Conservation (phyloP, 1,140 invertebrate species). For the Sinonovacula constricta region DNA sequence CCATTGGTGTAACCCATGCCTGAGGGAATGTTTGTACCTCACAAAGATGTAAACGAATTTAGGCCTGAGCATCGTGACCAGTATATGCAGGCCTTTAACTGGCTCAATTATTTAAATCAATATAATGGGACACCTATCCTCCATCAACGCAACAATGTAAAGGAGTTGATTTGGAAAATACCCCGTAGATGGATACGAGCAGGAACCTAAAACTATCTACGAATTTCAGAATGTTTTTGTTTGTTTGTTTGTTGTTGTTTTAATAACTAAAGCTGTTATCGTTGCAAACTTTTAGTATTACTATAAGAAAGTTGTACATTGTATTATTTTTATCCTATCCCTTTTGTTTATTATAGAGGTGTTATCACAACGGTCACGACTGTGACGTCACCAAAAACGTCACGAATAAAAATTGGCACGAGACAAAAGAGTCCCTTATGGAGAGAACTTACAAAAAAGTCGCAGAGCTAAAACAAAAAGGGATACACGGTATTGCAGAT, state of each 20-base stretch:
- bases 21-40: slow-evolving; percentile 7
- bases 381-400: slow-evolving; percentile 24
- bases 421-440: neutral
- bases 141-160: slow-evolving; percentile 11
- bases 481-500: slow-evolving; percentile 37
- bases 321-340: too few relatives aligned
- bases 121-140: slow-evolving; percentile 19
- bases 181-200: slow-evolving; percentile 24
- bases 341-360: slow-evolving; percentile 53
- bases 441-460: neutral
- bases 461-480: neutral
- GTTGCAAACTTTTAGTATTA: too few relatives aligned
- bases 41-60: slow-evolving; percentile 30
- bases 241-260: too few relatives aligned
- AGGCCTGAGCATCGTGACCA: slow-evolving; percentile 38
- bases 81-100: slow-evolving; percentile 20
- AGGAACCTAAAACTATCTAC: too few relatives aligned
- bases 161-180: slow-evolving; percentile 13
- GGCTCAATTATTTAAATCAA: slow-evolving; percentile 38
- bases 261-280: too few relatives aligned
- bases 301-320: too few relatives aligned
- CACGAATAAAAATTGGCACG: slow-evolving; percentile 3
- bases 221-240: too few relatives aligned
- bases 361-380: slow-evolving; percentile 53
- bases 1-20: slow-evolving; percentile 20